Percentiles rank a stretch among this genome's conserved stretches.
phyloP scores from a whole-genome alignment of 2,113 vertebrate genomes.

The Colossoma macropomum region DNA sequence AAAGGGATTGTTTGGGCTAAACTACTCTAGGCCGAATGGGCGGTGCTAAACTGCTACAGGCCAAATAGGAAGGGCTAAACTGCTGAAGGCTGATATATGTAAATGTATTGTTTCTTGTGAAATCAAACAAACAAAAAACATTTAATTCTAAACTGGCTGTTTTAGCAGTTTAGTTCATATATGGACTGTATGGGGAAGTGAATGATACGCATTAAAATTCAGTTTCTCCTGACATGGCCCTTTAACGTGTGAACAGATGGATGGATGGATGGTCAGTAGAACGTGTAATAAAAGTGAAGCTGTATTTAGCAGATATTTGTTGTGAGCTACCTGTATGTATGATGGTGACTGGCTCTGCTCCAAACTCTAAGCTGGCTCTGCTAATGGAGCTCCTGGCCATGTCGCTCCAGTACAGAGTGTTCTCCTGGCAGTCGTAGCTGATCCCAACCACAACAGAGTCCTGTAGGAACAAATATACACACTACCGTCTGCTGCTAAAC shows the following conservation, averaged over 20 bases:
- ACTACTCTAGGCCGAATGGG: too few species aligned
- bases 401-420: slow-evolving; percentile 92
- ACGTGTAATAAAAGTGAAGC: neutral
- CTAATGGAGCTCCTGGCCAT: slow-evolving; percentile 87
- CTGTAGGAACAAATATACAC: slow-evolving; percentile 69
- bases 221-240: too few species aligned
- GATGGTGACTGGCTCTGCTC: slow-evolving; percentile 86
- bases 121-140: too few species aligned
- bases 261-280: neutral
- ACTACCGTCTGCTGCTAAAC: neutral
- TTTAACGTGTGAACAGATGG: neutral
- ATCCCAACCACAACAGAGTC: slow-evolving; percentile 94
- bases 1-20: too few species aligned
- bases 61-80: too few species aligned
- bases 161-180: too few species aligned
- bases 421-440: slow-evolving; percentile 89
- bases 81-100: too few species aligned
- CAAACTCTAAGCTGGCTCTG: slow-evolving; percentile 79
- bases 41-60: neutral
- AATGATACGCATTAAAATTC: too few species aligned
- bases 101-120: too few species aligned
- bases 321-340: slow-evolving; percentile 80
- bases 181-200: too few species aligned
- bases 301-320: neutral
- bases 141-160: too few species aligned